Base-by-base conservation (phyloP, 2,113 vertebrate species). In the Erythrocebus patas region DNA sequence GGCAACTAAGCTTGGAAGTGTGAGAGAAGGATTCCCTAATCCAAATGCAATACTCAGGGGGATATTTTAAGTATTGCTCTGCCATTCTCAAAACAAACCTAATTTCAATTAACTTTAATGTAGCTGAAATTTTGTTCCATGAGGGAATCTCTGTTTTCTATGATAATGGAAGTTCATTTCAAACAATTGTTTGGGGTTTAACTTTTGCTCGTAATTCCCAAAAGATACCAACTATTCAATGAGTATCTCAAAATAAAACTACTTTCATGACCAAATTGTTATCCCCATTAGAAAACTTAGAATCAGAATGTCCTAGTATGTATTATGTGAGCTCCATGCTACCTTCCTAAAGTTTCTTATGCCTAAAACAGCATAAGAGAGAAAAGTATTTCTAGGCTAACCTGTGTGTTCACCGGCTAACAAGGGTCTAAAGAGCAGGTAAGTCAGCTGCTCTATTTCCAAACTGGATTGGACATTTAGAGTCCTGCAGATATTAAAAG, bases 81-180 rank as follows among this genome's bases (percentile, higher is more conserved):
- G 14, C 35, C 27, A 59, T 43, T 92, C 80, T 93, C 80, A 93
- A 81, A 97, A 89, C 45, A 97, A 97, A 61, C 43, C 23, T 85
- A 10, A 90, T 38, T 94, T 83, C 76, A 85, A 23, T 86, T 89
- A 89, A 91, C 35, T 89, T 91, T 76, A 83, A 43, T 81, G 40
- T 89, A 25, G 57, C 25, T 93, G 59, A 93, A 92, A 85, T 76
- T 96, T 85, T 85, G 35, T 18, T 83, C 90, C 89, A 52, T 78
- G 8, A 91, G 55, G 45, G 32, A 89, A 57, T 95, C 57, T 96
- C 43, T 68, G 1, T 96, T 85, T 64, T 52, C 89, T 91, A 40
- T 18, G 73, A 27, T 48, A 97, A 23, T 5, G 43, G 55, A 84
- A 93, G 43, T 32, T 84, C 57, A 30, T 84, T 96, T 86, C 73